Base-by-base conservation (phyloP, 1,140 invertebrate genomes). In the Planococcus citri region DNA sequence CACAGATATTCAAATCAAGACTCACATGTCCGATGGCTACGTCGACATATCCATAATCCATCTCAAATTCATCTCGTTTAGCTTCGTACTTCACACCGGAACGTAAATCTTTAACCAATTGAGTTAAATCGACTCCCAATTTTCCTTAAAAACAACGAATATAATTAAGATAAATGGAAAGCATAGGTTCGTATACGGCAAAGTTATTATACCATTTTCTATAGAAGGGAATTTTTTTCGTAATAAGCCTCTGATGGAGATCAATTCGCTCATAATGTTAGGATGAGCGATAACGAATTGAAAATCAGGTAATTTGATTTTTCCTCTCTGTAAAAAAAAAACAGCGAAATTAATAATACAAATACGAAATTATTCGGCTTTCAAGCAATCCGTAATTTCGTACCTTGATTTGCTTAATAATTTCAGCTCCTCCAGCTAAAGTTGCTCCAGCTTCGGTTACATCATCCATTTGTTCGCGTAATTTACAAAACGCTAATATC, bases 361-460 rank as follows among this genome's bases (percentile, higher is more conserved):
- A 33, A 3, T 33, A 33, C 3, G 29, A 33, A 33, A 33, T 33
- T 12, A n/a, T 33, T 6, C 29, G 21, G 22, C 1, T 22, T 9
- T n/a, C 21, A 58, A 1, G 27, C n/a, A 70, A 29, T 24, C 25
- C 12, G 67, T 64, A 72, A 29, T 37, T 29, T 21, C 17, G 71
- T 76, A 87, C 86, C 79, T 88, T 86, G 74, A 91, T 86, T 70
- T 84, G 81, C 78, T 87, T 89, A 37, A 92, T 84, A 29, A 91
- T 73, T 60, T 90, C 86, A 24, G 79, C 75, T 27, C 87, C 87
- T 70, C 89, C 90, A 27, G 82, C 85, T 3, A 83, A 74, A 1
- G 81, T 78, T 1, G 89, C 90, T n/a, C 90, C 90, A 14, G 86
- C 85, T 33, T 83, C 78, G 25, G 78, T 77, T 0, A 85, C 87